A percentile compares a stretch with the other conserved stretches of the same genome.
These are phyloP conservation scores for Trinectes maculatus DNA, from an alignment of 2,113 vertebrate genomes.

Conservation along the genomic window DNA sequence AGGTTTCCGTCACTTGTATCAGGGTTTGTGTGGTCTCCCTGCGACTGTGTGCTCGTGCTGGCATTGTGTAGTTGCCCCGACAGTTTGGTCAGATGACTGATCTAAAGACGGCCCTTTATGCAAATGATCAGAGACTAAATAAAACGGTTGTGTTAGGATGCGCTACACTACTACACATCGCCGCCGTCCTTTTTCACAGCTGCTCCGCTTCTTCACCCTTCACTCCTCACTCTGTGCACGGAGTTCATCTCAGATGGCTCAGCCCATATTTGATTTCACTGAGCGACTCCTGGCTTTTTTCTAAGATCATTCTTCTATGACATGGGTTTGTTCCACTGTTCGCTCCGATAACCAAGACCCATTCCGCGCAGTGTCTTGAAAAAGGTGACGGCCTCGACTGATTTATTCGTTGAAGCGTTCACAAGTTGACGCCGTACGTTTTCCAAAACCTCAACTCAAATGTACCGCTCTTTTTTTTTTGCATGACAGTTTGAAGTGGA, in stretches of 20 bases:
- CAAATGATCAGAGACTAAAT: slow-evolving; percentile 66
- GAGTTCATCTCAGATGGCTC: slow-evolving; percentile 9
- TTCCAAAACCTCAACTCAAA: background rate
- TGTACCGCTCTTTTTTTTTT: slow-evolving; percentile 39
- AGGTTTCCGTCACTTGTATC: too few species aligned
- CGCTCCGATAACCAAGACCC: background rate
- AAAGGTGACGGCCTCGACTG: slow-evolving; percentile 3
- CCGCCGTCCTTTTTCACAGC: slow-evolving; percentile 46
- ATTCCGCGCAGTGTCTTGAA: background rate
- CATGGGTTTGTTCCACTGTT: slow-evolving; percentile 3
- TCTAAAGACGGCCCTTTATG: slow-evolving; percentile 63
- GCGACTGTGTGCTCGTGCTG: background rate
- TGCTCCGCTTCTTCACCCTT: slow-evolving; percentile 31
- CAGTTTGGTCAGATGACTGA: slow-evolving; percentile 43
- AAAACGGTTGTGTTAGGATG: slow-evolving; percentile 63
- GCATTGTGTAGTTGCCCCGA: background rate
- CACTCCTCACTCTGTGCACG: too few species aligned
- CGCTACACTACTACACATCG: slow-evolving; percentile 26
- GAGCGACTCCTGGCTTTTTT: background rate
- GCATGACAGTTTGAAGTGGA: slow-evolving; percentile 71
- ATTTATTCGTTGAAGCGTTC: background rate
- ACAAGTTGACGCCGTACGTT: background rate
- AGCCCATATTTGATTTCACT: slow-evolving; percentile 34
- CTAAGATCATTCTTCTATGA: background rate
- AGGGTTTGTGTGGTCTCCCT: too few species aligned